Evolutionary conservation across 2,113 vertebrate species (phyloP), one percentile per base, ranked within the genome.

Genomic region (Taxidea taxus): DNA sequence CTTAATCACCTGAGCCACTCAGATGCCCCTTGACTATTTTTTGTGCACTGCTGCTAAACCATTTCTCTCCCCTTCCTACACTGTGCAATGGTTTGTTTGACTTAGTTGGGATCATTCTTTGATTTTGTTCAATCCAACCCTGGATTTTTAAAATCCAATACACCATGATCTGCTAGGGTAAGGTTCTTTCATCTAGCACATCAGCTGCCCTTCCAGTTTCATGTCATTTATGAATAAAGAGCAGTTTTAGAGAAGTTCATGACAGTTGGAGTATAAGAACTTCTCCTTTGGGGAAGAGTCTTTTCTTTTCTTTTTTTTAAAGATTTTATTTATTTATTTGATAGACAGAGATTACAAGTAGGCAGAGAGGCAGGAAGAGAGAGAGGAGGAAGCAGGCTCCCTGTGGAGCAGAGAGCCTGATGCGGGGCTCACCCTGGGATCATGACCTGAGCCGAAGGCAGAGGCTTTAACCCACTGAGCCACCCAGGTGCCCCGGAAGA

Each of bases 161-260:
- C 23, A 51, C 37, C 3, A 4, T 6, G 37, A n/a, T 92, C 86
- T 92, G 13, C 47, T 64, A 68, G 42, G 84, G 14, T 87, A 11
- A 3, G 70, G 15, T 77, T 90, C 54, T 93, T 95, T 95, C 39
- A 93, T 93, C 44, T 51, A 49, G 37, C 15, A 27, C 54, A 62
- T 88, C 77, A 11, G 39, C 31, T 66, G 10, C 51, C 58, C 49
- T 91, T 94, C 47, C n/a, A 80, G 37, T 51, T 91, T 96, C 66
- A 11, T 91, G 68, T 75, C 77, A 85, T 44, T 97, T 47, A 70
- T 75, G 81, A 97, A 93, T 72, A 74, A 84, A 85, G 87, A 93
- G 31, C 3, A n/a, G 42, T 66, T 92, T 93, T 92, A 91, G 95
- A 91, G 72, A 92, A 72, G 58, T 93, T 82, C 58, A 18, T 72